A percentile compares a stretch with the other conserved stretches of the same genome.
These are phyloP conservation scores for Mesoclemmys tuberculata DNA, from an alignment of 2,113 vertebrate genomes.

Conservation along the genomic window DNA sequence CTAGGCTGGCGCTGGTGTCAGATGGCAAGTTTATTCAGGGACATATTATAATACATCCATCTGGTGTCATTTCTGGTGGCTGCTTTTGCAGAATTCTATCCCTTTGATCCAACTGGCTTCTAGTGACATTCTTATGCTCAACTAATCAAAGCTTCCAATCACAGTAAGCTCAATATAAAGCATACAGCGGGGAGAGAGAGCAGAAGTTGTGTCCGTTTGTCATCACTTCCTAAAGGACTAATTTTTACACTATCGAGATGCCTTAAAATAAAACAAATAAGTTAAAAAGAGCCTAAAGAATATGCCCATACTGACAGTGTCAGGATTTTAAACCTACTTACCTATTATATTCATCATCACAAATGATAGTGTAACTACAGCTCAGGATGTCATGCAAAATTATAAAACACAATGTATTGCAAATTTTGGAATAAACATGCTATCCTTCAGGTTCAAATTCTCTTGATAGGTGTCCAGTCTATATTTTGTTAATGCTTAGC, in stretches of 20 bases:
- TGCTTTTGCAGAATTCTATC: neutral
- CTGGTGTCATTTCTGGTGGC: neutral
- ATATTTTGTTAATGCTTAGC: neutral
- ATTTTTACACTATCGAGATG: accelerated
- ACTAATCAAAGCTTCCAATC: neutral
- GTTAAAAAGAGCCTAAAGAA: neutral
- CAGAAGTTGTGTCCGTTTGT: neutral
- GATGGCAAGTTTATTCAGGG: conserved; percentile 23
- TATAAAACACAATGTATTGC: neutral
- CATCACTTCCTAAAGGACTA: neutral
- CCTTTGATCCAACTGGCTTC: neutral
- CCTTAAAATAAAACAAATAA: neutral
- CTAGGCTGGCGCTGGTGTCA: neutral
- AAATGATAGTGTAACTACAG: accelerated
- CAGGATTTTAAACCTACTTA: neutral
- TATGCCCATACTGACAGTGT: neutral
- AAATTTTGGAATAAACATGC: neutral
- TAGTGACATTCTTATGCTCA: neutral
- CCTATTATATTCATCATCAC: neutral
- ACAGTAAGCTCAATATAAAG: accelerated
- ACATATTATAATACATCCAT: neutral
- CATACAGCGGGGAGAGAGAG: neutral
- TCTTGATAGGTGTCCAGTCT: neutral
- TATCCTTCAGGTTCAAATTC: neutral
- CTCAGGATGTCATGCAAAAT: neutral